Evolutionary conservation across 2,888 invertebrate genomes (phyloP).

Genomic region (Trachelus stipa): DNA sequence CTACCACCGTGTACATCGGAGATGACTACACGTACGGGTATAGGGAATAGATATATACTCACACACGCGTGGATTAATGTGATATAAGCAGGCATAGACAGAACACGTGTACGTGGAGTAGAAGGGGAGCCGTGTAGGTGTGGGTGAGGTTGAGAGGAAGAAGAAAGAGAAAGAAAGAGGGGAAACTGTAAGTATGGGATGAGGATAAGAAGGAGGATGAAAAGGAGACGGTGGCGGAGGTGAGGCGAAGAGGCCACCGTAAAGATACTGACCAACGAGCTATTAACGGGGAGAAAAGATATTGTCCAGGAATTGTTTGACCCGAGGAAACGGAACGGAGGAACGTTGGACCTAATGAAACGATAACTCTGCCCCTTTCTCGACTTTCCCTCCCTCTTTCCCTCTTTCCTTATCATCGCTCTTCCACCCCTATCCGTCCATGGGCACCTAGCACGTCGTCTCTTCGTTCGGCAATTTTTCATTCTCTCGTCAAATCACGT

Average conservation of each 20-base stretch:
- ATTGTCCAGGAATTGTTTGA: constrained; percentile 45
- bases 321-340: constrained; percentile 22
- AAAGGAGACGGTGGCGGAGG: constrained; percentile 20
- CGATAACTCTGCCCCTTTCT: not conserved
- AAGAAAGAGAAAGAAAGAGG: constrained; percentile 20
- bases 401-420: not conserved
- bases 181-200: not conserved
- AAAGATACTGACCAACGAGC: constrained; percentile 50
- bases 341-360: not conserved
- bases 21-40: constrained; percentile 33
- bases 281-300: constrained; percentile 51
- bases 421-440: not conserved
- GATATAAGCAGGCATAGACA: constrained; percentile 44
- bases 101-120: not conserved
- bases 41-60: constrained; percentile 38
- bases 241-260: constrained; percentile 34
- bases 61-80: constrained; percentile 32
- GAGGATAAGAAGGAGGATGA: constrained; percentile 20
- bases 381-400: not conserved
- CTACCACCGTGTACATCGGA: constrained; percentile 42
- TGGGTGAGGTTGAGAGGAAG: constrained; percentile 16
- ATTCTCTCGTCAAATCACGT: not conserved
- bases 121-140: constrained; percentile 13
- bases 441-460: not conserved
- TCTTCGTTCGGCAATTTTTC: not conserved